These are phyloP conservation scores for Hoplias malabaricus DNA, from an alignment of 2,113 vertebrate species.

Conservation along the genomic window DNA sequence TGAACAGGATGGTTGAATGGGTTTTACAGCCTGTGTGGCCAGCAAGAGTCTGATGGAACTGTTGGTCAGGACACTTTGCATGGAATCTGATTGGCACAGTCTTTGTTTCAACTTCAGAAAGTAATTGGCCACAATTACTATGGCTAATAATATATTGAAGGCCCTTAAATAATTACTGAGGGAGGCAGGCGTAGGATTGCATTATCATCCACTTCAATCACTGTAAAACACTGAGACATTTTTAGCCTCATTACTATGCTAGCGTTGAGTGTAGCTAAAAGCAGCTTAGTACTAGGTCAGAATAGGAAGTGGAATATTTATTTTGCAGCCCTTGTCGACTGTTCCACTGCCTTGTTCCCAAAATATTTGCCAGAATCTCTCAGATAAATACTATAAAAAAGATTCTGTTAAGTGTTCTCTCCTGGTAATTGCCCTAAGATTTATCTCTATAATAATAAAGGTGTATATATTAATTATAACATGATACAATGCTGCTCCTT, in stretches of 20 bases:
- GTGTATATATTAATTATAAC: neutral
- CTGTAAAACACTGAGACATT: neutral
- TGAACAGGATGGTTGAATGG: neutral
- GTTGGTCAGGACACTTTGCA: neutral
- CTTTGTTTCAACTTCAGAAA: neutral
- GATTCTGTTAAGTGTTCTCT: neutral
- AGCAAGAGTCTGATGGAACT: neutral
- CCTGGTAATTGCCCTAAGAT: neutral
- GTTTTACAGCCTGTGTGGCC: neutral
- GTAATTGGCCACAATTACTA: neutral
- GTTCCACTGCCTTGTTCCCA: neutral
- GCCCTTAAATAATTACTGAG: neutral
- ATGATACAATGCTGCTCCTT: neutral
- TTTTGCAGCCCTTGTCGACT: neutral
- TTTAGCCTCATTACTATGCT: neutral
- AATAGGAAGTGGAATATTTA: neutral
- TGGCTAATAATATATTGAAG: slow-evolving; percentile 1
- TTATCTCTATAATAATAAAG: neutral
- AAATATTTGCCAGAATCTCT: neutral
- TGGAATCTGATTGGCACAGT: neutral
- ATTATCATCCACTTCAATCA: neutral
- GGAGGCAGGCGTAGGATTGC: neutral
- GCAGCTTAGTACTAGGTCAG: neutral
- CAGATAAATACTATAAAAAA: too few relatives aligned
- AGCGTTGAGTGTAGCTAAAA: neutral